phyloP scores from a whole-genome alignment of 2,113 vertebrate genomes.

The Poecile atricapillus region DNA sequence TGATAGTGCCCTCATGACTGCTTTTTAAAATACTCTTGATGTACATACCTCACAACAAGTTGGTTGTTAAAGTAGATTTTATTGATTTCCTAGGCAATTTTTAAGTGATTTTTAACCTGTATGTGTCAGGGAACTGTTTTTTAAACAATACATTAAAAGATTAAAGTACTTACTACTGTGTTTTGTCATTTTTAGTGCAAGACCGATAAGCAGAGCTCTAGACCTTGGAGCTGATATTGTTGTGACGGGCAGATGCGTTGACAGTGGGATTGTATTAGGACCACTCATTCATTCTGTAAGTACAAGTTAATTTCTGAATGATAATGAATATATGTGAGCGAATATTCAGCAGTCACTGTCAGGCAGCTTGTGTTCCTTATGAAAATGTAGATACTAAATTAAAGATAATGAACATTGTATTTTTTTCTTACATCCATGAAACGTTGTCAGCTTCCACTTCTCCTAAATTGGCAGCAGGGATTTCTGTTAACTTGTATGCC shows the following conservation, averaged over 20 bases:
- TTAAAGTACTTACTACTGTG: neutral
- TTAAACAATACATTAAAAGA: neutral
- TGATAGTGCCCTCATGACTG: neutral
- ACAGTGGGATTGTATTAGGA: conserved; percentile 84
- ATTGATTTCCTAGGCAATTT: neutral
- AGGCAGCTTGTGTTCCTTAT: neutral
- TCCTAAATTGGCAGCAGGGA: neutral
- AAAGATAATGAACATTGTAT: neutral
- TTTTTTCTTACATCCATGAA: neutral
- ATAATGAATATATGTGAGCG: neutral
- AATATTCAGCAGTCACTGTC: neutral
- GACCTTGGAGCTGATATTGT: conserved; percentile 85
- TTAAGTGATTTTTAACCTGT: neutral
- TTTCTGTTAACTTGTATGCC: neutral
- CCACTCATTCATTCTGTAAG: conserved; percentile 85
- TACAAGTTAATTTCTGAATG: neutral
- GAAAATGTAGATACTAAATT: neutral
- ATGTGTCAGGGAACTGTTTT: neutral
- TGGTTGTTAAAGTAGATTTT: neutral
- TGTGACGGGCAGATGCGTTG: conserved; percentile 83
- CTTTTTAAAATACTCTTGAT: neutral
- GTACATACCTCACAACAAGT: neutral
- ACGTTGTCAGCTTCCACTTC: neutral
- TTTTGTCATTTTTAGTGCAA: conserved; percentile 66
- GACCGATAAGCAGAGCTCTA: conserved; percentile 81